phyloP scores from a whole-genome alignment of 2,113 vertebrate species.

The Gobio gobio region DNA sequence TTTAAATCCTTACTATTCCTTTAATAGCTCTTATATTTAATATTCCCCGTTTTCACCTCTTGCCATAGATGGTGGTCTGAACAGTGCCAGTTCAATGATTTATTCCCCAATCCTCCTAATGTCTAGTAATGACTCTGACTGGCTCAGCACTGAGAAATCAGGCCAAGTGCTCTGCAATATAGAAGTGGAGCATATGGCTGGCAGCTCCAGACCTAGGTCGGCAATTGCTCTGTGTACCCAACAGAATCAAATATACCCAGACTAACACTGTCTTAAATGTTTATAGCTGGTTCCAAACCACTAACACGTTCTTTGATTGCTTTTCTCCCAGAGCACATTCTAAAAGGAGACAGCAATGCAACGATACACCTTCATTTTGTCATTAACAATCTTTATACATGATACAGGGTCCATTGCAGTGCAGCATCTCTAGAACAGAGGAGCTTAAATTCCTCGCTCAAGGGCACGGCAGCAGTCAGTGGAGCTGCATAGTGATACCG shows the following conservation, averaged over 20 bases:
- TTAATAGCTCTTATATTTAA: not conserved
- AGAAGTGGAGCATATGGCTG: conserved; percentile 29
- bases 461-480: conserved; percentile 8
- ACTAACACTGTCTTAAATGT: conserved; percentile 7
- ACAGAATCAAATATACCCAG: conserved; percentile 21
- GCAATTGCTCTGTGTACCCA: conserved; percentile 12
- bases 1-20: not conserved
- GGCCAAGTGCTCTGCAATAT: conserved; percentile 28
- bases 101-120: conserved; percentile 35
- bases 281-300: conserved; percentile 18
- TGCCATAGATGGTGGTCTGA: not conserved
- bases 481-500: conserved; percentile 16
- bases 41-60: not conserved
- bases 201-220: conserved; percentile 18
- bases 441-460: conserved; percentile 21
- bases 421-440: not conserved
- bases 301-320: not conserved
- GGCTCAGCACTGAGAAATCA: conserved; percentile 19
- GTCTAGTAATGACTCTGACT: conserved; percentile 40
- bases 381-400: not conserved
- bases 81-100: conserved; percentile 34
- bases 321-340: not conserved
- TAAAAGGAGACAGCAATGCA: not conserved
- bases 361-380: not conserved
- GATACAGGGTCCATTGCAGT: conserved; percentile 7